phyloP scores from a whole-genome alignment of 2,888 invertebrate species.

The Drosophila rubida region DNA sequence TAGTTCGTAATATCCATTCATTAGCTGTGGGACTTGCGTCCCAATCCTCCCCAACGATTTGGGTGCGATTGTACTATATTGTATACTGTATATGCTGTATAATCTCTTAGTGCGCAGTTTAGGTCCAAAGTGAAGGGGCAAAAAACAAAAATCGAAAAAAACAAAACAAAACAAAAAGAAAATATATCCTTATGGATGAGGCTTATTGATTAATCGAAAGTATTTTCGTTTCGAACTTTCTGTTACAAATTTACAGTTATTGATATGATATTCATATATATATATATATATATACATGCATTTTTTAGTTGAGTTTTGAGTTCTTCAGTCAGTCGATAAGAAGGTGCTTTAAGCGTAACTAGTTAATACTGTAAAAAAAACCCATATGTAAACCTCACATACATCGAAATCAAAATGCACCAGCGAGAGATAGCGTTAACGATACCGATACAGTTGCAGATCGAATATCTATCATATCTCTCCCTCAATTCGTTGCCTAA shows the following conservation, averaged over 20 bases:
- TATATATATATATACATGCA: neutral
- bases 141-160: too few species aligned
- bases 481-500: constrained; percentile 44
- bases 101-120: constrained; percentile 56
- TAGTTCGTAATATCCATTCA: constrained; percentile 13
- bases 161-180: neutral
- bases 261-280: neutral
- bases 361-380: constrained; percentile 8
- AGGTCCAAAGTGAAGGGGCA: constrained; percentile 28
- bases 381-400: constrained; percentile 12
- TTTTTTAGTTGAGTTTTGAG: constrained; percentile 14
- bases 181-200: neutral
- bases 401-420: constrained; percentile 37
- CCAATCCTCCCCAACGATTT: neutral
- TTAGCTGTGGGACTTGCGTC: constrained; percentile 12
- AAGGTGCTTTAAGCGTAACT: constrained; percentile 28
- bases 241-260: neutral
- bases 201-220: constrained; percentile 10
- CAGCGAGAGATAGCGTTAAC: constrained; percentile 14
- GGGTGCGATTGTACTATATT: constrained; percentile 8
- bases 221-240: neutral
- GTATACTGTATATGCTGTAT: constrained; percentile 47
- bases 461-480: constrained; percentile 6
- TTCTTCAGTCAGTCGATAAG: constrained; percentile 3
- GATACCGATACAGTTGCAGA: constrained; percentile 2